Conservation (phyloP, 2,797 vertebrate genomes). For the Coregonus sp. region DNA sequence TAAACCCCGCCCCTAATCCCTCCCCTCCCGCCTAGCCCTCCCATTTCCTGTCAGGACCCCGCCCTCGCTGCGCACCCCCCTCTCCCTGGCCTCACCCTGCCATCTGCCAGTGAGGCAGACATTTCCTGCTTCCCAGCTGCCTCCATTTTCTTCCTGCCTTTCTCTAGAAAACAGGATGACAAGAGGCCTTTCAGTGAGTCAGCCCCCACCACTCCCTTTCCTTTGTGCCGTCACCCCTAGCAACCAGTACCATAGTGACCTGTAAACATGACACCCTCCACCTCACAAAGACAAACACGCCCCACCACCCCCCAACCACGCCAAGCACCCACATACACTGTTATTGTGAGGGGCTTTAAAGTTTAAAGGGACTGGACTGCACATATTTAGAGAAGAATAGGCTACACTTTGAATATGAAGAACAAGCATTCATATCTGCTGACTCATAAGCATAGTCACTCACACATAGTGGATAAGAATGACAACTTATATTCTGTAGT, state of each 20-base stretch:
- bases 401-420: background rate
- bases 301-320: background rate
- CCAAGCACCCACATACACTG: slow-evolving; percentile 4
- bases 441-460: background rate
- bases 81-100: slow-evolving; percentile 48
- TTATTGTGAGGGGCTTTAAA: slow-evolving; percentile 45
- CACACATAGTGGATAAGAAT: background rate
- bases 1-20: slow-evolving; percentile 32
- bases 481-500: background rate
- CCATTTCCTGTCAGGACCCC: slow-evolving; percentile 37
- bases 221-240: slow-evolving; percentile 44
- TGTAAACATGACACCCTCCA: slow-evolving; percentile 24
- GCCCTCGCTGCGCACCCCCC: slow-evolving; percentile 30
- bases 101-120: slow-evolving; percentile 56
- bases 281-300: slow-evolving; percentile 30
- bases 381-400: background rate
- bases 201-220: slow-evolving; percentile 13
- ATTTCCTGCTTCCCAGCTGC: slow-evolving; percentile 60
- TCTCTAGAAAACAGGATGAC: slow-evolving; percentile 54
- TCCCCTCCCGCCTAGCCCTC: slow-evolving; percentile 20
- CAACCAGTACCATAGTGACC: slow-evolving; percentile 30
- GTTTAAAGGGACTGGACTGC: slow-evolving; percentile 47
- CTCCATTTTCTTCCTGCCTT: slow-evolving; percentile 46
- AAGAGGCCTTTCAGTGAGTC: slow-evolving; percentile 41
- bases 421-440: background rate